phyloP scores from a whole-genome alignment of 2,113 vertebrate genomes.

The Actenoides hombroni region DNA sequence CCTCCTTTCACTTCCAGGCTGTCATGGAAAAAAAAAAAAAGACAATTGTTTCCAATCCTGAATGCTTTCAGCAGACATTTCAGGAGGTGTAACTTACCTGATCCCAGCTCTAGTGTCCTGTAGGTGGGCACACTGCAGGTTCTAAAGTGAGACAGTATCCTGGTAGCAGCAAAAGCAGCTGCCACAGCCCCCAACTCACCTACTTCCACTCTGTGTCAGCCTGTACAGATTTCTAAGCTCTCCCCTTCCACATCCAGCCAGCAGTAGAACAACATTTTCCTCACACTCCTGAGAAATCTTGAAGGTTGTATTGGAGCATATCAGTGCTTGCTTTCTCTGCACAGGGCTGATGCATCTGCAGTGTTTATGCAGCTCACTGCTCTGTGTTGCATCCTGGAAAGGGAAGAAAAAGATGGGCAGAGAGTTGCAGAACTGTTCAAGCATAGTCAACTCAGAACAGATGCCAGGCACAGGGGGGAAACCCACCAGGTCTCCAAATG shows the following conservation, averaged over 20 bases:
- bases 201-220: fast-evolving
- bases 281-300: not conserved
- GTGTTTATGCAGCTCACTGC: not conserved
- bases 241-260: not conserved
- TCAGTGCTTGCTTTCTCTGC: not conserved
- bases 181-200: not conserved
- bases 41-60: not conserved
- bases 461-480: not conserved
- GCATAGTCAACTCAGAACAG: not conserved
- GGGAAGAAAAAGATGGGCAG: not conserved
- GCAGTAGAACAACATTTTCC: not conserved
- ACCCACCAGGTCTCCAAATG: not conserved
- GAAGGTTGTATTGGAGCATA: not conserved
- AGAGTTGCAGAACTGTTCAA: not conserved
- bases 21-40: not conserved
- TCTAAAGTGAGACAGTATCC: not conserved
- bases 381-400: not conserved
- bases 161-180: not conserved
- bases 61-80: not conserved
- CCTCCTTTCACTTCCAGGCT: not conserved
- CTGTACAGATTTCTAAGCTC: not conserved
- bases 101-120: not conserved
- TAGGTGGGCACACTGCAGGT: not conserved
- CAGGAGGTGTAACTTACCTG: fast-evolving
- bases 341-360: not conserved